Conservation (phyloP, 2,888 invertebrate genomes). For the Lasioglossum morio region DNA sequence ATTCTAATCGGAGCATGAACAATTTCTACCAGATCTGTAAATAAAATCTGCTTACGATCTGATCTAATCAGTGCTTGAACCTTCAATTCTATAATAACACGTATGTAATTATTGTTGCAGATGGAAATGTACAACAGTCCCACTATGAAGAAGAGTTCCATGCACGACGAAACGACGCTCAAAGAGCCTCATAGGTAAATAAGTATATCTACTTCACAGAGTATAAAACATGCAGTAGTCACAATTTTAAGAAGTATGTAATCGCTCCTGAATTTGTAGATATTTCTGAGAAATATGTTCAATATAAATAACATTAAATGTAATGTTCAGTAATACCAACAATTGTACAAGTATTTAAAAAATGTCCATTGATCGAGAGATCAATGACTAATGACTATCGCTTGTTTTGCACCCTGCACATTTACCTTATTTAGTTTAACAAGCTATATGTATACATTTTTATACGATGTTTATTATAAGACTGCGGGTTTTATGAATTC, state of each 20-base stretch:
- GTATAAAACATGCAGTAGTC: background rate
- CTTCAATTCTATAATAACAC: background rate
- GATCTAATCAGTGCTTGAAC: background rate
- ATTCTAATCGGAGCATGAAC: background rate
- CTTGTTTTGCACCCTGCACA: background rate
- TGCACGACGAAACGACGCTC: constrained; percentile 75
- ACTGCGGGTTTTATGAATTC: background rate
- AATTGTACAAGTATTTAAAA: background rate
- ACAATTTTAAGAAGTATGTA: background rate
- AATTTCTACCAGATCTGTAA: background rate
- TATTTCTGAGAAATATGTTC: background rate
- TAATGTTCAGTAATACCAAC: background rate
- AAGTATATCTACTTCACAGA: background rate
- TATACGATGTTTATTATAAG: background rate
- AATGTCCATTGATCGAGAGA: background rate
- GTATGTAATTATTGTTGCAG: constrained; percentile 65
- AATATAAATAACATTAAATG: background rate
- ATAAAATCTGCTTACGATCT: background rate
- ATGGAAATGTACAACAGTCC: constrained; percentile 82
- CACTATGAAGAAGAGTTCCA: constrained; percentile 71
- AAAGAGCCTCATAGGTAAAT: constrained; percentile 78
- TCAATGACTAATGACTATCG: background rate
- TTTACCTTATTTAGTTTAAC: background rate
- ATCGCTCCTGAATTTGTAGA: background rate
- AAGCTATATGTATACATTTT: background rate